Percentiles rank a stretch among this genome's conserved stretches.
phyloP scores from a whole-genome alignment of 2,797 vertebrate species.

The Pangasius mekongensis region DNA sequence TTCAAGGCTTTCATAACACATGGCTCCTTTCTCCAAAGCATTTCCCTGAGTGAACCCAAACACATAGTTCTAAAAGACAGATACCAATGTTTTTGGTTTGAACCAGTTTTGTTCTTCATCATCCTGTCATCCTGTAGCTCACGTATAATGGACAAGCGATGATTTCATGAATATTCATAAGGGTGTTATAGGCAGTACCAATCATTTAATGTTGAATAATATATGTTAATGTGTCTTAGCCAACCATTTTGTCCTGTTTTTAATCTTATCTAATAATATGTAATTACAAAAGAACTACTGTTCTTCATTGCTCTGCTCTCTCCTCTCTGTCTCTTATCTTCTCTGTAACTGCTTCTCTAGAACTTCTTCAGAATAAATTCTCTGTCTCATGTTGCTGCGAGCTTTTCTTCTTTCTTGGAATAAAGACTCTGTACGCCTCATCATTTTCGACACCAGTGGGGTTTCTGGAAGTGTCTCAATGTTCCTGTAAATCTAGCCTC shows the following conservation, averaged over 20 bases:
- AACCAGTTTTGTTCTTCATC: not conserved
- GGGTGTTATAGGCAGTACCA: not conserved
- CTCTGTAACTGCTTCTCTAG: not conserved
- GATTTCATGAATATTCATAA: not conserved
- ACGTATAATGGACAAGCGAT: not conserved
- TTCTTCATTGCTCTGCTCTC: not conserved
- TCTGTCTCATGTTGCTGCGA: not conserved
- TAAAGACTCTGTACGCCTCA: not conserved
- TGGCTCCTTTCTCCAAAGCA: not conserved
- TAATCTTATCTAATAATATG: not conserved
- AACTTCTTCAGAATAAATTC: not conserved
- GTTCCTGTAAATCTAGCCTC: conserved; percentile 8
- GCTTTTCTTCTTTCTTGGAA: not conserved
- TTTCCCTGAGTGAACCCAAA: not conserved
- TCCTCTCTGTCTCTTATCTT: not conserved
- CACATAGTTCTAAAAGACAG: not conserved
- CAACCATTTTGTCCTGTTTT: not conserved
- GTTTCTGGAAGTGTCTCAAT: conserved; percentile 1
- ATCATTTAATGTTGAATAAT: not conserved
- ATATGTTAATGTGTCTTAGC: not conserved
- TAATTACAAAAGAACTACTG: not conserved
- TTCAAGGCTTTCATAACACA: not conserved
- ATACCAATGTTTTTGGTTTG: not conserved
- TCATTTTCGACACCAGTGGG: not conserved
- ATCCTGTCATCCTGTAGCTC: not conserved